Percentiles rank a stretch among this genome's conserved stretches.
phyloP scores from a whole-genome alignment of 2,888 invertebrate species.

The Drosophila kanekoi region DNA sequence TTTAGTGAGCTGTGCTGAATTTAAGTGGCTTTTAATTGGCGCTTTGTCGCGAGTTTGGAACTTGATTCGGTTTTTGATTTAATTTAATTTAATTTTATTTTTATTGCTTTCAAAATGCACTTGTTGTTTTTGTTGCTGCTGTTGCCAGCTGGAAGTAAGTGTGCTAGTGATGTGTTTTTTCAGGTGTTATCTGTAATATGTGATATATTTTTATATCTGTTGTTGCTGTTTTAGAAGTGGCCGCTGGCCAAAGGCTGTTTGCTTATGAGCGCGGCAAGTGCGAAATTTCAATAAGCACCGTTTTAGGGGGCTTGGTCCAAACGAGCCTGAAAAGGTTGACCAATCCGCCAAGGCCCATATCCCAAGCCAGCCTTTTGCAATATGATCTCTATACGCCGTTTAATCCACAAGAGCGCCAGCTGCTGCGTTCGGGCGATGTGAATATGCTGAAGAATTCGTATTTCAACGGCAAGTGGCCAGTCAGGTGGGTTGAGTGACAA shows the following conservation, averaged over 20 bases:
- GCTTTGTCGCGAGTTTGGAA: slow-evolving; percentile 26
- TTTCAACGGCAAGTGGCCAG: slow-evolving; percentile 81
- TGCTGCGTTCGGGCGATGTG: slow-evolving; percentile 66
- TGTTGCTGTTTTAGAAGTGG: slow-evolving; percentile 16
- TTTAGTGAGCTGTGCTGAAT: slow-evolving; percentile 39
- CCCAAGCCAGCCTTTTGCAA: slow-evolving; percentile 60
- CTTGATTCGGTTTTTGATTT: slow-evolving; percentile 14
- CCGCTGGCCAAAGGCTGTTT: slow-evolving; percentile 37
- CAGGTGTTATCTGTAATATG: slow-evolving; percentile 22
- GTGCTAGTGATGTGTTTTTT: slow-evolving; percentile 13
- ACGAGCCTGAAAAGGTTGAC: slow-evolving; percentile 61
- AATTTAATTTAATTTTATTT: slow-evolving; percentile 19
- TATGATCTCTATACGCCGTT: slow-evolving; percentile 79
- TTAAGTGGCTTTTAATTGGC: slow-evolving; percentile 45
- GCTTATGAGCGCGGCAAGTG: slow-evolving; percentile 77
- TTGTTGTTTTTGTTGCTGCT: slow-evolving; percentile 22
- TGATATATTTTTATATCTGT: slow-evolving; percentile 9
- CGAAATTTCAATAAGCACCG: slow-evolving; percentile 67
- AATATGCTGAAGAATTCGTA: slow-evolving; percentile 61
- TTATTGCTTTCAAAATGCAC: slow-evolving; percentile 30
- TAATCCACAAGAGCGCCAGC: slow-evolving; percentile 70
- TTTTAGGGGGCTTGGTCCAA: slow-evolving; percentile 64
- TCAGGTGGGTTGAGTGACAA: slow-evolving; percentile 58
- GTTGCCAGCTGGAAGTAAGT: slow-evolving; percentile 47
- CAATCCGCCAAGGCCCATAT: slow-evolving; percentile 35